A percentile compares a stretch with the other conserved stretches of the same genome.
Conservation (phyloP, 2,113 vertebrate genomes). For the Trogon melanurus region DNA sequence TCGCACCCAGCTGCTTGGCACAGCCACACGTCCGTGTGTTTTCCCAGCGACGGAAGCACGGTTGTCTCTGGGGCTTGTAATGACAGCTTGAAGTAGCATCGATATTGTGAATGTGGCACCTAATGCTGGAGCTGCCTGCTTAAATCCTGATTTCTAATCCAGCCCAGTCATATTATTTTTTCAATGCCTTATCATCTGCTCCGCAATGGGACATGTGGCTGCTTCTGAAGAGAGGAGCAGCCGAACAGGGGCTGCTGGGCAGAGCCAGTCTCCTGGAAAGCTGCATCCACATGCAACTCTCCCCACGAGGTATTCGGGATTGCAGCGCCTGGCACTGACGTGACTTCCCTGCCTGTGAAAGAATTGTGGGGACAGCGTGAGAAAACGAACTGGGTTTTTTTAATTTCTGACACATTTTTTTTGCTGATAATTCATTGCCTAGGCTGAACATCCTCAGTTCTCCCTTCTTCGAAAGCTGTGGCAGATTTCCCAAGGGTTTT, state of each 20-base stretch:
- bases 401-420: background rate
- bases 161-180: background rate
- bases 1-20: background rate
- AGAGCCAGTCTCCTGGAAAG: background rate
- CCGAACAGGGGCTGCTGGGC: background rate
- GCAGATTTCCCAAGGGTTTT: background rate
- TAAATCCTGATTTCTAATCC: background rate
- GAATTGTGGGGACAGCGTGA: background rate
- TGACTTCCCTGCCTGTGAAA: background rate
- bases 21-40: background rate
- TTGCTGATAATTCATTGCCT: background rate
- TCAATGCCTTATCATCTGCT: background rate
- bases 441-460: background rate
- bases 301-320: background rate
- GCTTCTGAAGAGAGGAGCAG: background rate
- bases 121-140: rapidly evolving
- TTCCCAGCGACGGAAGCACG: background rate
- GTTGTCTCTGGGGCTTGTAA: background rate
- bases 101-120: background rate
- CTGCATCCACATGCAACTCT: no score
- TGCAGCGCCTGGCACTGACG: background rate
- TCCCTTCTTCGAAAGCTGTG: background rate
- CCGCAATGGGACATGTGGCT: rapidly evolving
- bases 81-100: background rate
- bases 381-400: background rate